phyloP scores from a whole-genome alignment of 37 sponge, comb jelly and placozoan species.

The Halichondria panicea region DNA sequence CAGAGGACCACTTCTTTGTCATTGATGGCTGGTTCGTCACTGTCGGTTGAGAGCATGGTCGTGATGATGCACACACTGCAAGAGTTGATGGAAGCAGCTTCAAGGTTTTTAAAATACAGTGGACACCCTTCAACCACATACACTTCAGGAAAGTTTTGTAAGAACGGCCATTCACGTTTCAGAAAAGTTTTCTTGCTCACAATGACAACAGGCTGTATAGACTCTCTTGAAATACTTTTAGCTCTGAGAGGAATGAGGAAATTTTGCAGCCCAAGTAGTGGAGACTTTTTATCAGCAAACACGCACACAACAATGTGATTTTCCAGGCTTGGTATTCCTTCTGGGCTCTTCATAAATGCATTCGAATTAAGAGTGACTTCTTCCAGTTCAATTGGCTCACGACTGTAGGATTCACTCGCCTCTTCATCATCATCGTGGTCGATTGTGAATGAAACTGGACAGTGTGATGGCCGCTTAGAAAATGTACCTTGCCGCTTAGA shows the following conservation, averaged over 20 bases:
- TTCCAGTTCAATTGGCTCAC: neutral
- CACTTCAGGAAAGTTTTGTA: constrained; percentile 41
- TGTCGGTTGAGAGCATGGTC: constrained; percentile 8
- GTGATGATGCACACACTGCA: constrained; percentile 63
- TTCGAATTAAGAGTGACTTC: constrained; percentile 5
- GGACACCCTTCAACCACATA: constrained; percentile 63
- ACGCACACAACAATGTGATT: constrained; percentile 81
- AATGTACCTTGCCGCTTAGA: neutral
- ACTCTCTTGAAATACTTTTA: constrained; percentile 11
- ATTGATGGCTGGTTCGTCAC: constrained; percentile 33
- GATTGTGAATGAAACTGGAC: neutral
- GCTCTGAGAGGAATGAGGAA: constrained; percentile 55
- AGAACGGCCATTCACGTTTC: constrained; percentile 53
- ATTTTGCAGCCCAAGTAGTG: constrained; percentile 50
- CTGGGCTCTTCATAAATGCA: neutral
- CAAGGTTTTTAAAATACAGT: constrained; percentile 37
- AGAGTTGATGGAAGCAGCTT: constrained; percentile 20
- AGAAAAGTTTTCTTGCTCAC: constrained; percentile 52
- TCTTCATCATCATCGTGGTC: neutral
- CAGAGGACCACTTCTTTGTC: constrained; percentile 82
- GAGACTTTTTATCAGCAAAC: constrained; percentile 62
- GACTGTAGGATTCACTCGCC: neutral
- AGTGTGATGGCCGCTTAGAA: neutral
- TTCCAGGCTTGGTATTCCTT: neutral
- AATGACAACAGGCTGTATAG: constrained; percentile 58